Evolutionary conservation across 2,113 vertebrate genomes (phyloP).

Genomic region (Hemiprocne comata): DNA sequence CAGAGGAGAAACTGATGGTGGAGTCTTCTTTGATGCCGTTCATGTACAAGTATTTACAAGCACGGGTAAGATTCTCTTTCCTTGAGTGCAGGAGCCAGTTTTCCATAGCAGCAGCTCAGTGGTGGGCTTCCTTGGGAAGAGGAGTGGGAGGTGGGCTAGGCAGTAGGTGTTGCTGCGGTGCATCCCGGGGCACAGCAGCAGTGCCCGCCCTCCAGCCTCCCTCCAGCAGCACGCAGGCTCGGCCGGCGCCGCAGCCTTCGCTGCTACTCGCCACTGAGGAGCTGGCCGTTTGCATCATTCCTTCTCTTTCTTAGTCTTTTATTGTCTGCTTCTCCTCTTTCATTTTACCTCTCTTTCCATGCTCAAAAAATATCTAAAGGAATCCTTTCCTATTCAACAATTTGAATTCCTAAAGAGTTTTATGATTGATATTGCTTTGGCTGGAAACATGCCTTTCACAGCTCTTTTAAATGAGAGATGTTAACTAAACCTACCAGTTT

Average conservation of each 20-base stretch:
- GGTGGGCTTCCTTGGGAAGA: neutral
- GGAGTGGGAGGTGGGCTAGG: neutral
- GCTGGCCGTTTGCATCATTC: neutral
- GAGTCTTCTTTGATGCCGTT: neutral
- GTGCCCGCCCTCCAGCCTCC: neutral
- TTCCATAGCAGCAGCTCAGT: neutral
- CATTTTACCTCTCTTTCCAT: neutral
- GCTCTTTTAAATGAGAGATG: neutral
- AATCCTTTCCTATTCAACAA: neutral
- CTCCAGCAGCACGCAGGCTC: neutral
- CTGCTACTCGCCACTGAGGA: neutral
- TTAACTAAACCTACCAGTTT: too few relatives aligned
- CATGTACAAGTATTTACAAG: neutral
- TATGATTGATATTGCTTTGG: neutral
- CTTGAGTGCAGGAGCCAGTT: rapidly evolving
- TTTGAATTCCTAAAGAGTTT: neutral
- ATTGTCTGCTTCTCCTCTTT: neutral
- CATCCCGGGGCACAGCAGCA: neutral
- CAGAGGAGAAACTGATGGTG: neutral
- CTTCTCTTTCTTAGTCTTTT: neutral
- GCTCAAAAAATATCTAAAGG: rapidly evolving
- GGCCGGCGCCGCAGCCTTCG: neutral
- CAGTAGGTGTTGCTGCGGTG: neutral
- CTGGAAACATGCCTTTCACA: neutral
- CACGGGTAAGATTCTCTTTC: neutral